Percentiles rank a stretch among this genome's conserved stretches.
Conservation (phyloP, 2,888 invertebrate species). For the Carabus problematicus region DNA sequence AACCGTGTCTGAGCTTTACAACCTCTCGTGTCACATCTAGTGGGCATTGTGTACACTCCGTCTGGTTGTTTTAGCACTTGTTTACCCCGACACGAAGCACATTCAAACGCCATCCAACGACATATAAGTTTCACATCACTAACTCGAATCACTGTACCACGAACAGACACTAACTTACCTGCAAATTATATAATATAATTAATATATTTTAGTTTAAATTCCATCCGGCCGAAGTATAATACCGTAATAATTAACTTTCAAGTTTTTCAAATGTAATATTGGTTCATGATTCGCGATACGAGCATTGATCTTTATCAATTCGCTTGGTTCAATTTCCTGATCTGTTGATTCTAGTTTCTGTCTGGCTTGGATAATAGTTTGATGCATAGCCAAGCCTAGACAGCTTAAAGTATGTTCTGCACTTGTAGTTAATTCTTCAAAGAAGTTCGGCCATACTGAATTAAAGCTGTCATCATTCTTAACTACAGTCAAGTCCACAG, state of each 20-base stretch:
- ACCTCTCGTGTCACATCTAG: slow-evolving; percentile 63
- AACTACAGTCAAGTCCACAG: slow-evolving; percentile 66
- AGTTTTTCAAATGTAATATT: slow-evolving; percentile 69
- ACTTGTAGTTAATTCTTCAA: slow-evolving; percentile 69
- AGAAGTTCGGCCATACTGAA: slow-evolving; percentile 63
- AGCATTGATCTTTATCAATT: slow-evolving; percentile 62
- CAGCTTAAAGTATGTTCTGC: slow-evolving; percentile 74
- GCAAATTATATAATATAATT: slow-evolving; percentile 43
- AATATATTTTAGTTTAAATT: slow-evolving; percentile 27
- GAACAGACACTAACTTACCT: slow-evolving; percentile 80
- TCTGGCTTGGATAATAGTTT: slow-evolving; percentile 62
- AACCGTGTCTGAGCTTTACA: slow-evolving; percentile 70
- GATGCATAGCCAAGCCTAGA: slow-evolving; percentile 81
- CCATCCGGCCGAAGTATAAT: too few relatives aligned
- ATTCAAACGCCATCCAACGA: slow-evolving; percentile 80
- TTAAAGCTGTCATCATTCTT: slow-evolving; percentile 65
- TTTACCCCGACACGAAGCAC: slow-evolving; percentile 70
- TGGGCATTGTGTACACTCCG: slow-evolving; percentile 68
- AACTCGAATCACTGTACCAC: slow-evolving; percentile 85
- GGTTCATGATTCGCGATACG: slow-evolving; percentile 71
- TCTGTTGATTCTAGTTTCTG: slow-evolving; percentile 55
- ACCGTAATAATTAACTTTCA: slow-evolving; percentile 79
- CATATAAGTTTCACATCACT: slow-evolving; percentile 77
- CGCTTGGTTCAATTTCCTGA: slow-evolving; percentile 53
- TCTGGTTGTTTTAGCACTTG: slow-evolving; percentile 73